A percentile compares a stretch with the other conserved stretches of the same genome.
Conservation (phyloP, 2,888 invertebrate genomes). For the Cylindroiulus punctatus region DNA sequence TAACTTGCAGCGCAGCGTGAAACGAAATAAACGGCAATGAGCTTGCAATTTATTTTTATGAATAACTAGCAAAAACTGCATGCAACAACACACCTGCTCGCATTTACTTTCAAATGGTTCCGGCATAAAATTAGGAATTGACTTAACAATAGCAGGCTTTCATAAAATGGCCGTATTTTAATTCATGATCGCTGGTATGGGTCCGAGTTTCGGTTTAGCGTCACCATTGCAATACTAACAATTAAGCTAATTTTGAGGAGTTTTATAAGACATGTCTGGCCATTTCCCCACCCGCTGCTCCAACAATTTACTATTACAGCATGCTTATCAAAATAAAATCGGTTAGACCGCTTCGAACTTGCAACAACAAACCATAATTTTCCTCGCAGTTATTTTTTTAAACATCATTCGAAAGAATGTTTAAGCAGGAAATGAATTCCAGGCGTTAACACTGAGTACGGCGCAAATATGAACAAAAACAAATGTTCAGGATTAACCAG, state of each 20-base stretch:
- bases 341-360: neutral
- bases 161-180: conserved; percentile 33
- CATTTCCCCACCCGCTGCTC: neutral
- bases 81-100: conserved; percentile 18
- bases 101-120: conserved; percentile 42
- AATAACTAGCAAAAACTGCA: conserved; percentile 37
- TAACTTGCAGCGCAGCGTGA: conserved; percentile 10
- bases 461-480: too few relatives aligned
- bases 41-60: conserved; percentile 42
- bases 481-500: too few relatives aligned
- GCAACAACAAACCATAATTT: neutral
- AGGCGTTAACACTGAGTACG: too few relatives aligned
- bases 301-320: neutral
- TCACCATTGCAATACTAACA: conserved; percentile 14
- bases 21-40: conserved; percentile 42
- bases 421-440: too few relatives aligned
- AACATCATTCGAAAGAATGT: neutral
- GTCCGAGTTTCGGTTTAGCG: neutral
- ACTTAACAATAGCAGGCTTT: neutral
- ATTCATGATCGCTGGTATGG: neutral
- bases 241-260: neutral
- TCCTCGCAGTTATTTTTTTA: neutral
- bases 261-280: neutral
- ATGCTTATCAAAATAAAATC: neutral
- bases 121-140: conserved; percentile 17